These are phyloP conservation scores for Dryadula phaetusa DNA, from an alignment of 2,888 invertebrate genomes.

Conservation along the genomic window DNA sequence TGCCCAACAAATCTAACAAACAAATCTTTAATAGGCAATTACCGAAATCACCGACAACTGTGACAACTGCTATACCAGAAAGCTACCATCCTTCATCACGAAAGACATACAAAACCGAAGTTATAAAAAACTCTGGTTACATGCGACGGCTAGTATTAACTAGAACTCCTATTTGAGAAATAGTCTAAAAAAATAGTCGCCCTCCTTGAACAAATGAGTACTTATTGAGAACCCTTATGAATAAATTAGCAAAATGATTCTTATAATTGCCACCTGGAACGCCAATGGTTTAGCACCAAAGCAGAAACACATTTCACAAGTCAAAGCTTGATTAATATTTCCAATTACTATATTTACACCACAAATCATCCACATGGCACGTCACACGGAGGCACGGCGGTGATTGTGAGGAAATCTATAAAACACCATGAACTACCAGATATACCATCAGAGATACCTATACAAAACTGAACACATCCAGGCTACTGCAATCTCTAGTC, in stretches of 20 bases:
- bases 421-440: constrained; percentile 17
- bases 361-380: constrained; percentile 31
- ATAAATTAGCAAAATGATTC: constrained; percentile 16
- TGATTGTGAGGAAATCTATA: constrained; percentile 14
- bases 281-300: constrained; percentile 40
- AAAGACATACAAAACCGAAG: neutral
- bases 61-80: neutral
- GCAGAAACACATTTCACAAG: constrained; percentile 39
- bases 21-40: neutral
- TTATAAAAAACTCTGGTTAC: neutral
- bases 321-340: constrained; percentile 14
- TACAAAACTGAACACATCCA: constrained; percentile 22
- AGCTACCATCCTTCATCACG: neutral
- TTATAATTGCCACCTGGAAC: constrained; percentile 25
- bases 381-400: constrained; percentile 21
- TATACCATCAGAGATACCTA: too few relatives aligned
- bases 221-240: neutral
- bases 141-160: neutral
- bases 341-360: constrained; percentile 1
- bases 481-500: constrained; percentile 21
- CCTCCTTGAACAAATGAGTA: constrained; percentile 15
- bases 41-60: neutral
- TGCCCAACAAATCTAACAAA: neutral
- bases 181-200: neutral
- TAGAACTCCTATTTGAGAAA: neutral